Conservation (phyloP, 2,888 invertebrate genomes). For the Tricholauxania praeusta region DNA sequence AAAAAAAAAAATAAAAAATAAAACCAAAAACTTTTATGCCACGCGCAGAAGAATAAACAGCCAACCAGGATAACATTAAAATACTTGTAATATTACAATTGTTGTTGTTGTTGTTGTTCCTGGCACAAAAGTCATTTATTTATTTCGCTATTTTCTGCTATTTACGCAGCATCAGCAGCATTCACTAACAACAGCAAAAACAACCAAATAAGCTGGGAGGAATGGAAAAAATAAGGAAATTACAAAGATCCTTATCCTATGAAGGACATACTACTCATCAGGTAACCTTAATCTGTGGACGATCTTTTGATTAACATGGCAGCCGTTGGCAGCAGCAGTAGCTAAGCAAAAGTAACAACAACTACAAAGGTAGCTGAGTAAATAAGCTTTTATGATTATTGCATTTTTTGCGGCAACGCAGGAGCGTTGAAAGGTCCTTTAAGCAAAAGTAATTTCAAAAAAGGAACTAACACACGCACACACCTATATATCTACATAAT, state of each 20-base stretch:
- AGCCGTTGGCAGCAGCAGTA: slow-evolving; percentile 10
- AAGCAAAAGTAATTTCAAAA: slow-evolving; percentile 13
- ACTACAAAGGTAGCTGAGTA: slow-evolving; percentile 4
- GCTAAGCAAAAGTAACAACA: slow-evolving; percentile 5
- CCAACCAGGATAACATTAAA: slow-evolving; percentile 3
- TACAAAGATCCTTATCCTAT: slow-evolving; percentile 28
- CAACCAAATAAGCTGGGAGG: background rate
- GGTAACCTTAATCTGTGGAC: slow-evolving; percentile 33
- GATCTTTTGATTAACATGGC: slow-evolving; percentile 35
- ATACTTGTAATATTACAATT: slow-evolving; percentile 11
- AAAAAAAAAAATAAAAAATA: no score
- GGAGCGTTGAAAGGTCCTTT: slow-evolving; percentile 12
- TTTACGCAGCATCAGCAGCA: slow-evolving; percentile 30
- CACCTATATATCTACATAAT: background rate
- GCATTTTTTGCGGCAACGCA: slow-evolving; percentile 15
- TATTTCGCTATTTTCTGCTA: slow-evolving; percentile 33
- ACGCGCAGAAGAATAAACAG: slow-evolving; percentile 11
- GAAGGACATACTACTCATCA: slow-evolving; percentile 30
- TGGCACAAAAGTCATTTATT: slow-evolving; percentile 36
- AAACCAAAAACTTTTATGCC: no score
- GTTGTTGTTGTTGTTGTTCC: slow-evolving; percentile 12
- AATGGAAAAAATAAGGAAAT: slow-evolving; percentile 19
- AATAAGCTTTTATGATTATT: slow-evolving; percentile 30
- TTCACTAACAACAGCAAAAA: slow-evolving; percentile 15
- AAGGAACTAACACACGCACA: background rate